phyloP scores from a whole-genome alignment of 2,113 vertebrate genomes.

The Dipodomys merriami region DNA sequence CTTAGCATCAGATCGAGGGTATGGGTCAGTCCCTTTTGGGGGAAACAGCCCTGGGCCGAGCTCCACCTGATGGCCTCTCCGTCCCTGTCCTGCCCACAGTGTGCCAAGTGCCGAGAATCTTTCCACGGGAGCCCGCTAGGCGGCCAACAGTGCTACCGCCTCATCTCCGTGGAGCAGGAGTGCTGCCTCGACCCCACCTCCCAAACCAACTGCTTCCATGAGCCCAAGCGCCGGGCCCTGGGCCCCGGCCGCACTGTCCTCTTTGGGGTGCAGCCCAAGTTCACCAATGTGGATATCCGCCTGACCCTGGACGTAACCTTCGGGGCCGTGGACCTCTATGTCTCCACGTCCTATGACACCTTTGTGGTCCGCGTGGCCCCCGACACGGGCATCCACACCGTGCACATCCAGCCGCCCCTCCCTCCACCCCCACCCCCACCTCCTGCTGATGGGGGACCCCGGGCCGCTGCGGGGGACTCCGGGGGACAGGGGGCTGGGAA shows the following conservation, averaged over 20 bases:
- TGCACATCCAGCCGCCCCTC: slow-evolving; percentile 80
- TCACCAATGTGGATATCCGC: slow-evolving; percentile 96
- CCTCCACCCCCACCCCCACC: slow-evolving; percentile 45
- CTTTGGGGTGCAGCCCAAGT: slow-evolving; percentile 95
- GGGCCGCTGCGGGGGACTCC: slow-evolving; percentile 77
- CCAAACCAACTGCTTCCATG: slow-evolving; percentile 95
- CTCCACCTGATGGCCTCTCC: background rate
- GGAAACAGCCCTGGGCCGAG: background rate
- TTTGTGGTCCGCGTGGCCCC: slow-evolving; percentile 92
- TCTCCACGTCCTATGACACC: slow-evolving; percentile 94
- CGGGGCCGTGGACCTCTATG: slow-evolving; percentile 93
- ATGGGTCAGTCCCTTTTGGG: no score
- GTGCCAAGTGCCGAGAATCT: slow-evolving; percentile 95
- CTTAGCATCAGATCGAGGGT: background rate
- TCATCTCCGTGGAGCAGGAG: slow-evolving; percentile 95
- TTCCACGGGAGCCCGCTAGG: slow-evolving; percentile 94
- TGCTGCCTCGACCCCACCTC: slow-evolving; percentile 96
- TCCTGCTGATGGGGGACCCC: slow-evolving; percentile 74
- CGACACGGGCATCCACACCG: slow-evolving; percentile 87
- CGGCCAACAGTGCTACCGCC: slow-evolving; percentile 95
- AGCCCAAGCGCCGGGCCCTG: slow-evolving; percentile 92
- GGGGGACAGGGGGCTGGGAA: slow-evolving; percentile 25
- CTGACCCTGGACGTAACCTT: slow-evolving; percentile 96
- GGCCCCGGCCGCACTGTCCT: slow-evolving; percentile 92
- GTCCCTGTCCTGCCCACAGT: slow-evolving; percentile 81